Percentiles rank a stretch among this genome's conserved stretches.
Evolutionary conservation across 1,140 invertebrate genomes (phyloP).

Genomic region (Drosophila arawakana): DNA sequence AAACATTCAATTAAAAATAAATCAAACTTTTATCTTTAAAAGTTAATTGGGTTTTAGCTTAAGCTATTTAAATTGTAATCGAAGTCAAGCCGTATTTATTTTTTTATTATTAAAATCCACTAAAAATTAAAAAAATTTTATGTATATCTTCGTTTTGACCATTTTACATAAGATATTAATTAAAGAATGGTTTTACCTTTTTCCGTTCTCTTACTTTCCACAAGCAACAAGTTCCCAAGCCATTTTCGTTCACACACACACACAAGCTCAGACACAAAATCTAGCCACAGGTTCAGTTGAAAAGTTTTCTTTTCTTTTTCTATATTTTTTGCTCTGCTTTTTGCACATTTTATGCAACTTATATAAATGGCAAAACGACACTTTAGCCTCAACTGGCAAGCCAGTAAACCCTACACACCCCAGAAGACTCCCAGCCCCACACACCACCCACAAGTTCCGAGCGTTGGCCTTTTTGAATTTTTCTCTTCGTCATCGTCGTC

Average conservation of each 20-base stretch:
- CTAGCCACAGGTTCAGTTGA: slow-evolving; percentile 31
- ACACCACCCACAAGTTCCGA: slow-evolving; percentile 24
- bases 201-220: neutral
- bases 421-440: slow-evolving; percentile 1
- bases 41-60: no score
- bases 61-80: no score
- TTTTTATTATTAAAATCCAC: no score
- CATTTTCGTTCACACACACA: slow-evolving; percentile 7
- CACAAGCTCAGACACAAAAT: slow-evolving; percentile 52
- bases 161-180: neutral
- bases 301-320: slow-evolving; percentile 23
- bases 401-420: neutral
- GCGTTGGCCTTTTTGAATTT: slow-evolving; percentile 60
- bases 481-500: slow-evolving; percentile 50
- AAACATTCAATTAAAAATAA: no score
- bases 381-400: slow-evolving; percentile 35
- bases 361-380: slow-evolving; percentile 70
- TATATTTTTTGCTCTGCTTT: slow-evolving; percentile 17
- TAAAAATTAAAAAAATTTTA: no score
- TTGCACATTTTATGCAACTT: slow-evolving; percentile 79
- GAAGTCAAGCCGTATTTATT: no score
- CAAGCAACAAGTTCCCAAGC: slow-evolving; percentile 59
- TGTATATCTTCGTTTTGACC: neutral
- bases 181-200: neutral
- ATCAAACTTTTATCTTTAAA: no score